Conservation (phyloP, 2,797 vertebrate species). For the Garrulus glandarius region DNA sequence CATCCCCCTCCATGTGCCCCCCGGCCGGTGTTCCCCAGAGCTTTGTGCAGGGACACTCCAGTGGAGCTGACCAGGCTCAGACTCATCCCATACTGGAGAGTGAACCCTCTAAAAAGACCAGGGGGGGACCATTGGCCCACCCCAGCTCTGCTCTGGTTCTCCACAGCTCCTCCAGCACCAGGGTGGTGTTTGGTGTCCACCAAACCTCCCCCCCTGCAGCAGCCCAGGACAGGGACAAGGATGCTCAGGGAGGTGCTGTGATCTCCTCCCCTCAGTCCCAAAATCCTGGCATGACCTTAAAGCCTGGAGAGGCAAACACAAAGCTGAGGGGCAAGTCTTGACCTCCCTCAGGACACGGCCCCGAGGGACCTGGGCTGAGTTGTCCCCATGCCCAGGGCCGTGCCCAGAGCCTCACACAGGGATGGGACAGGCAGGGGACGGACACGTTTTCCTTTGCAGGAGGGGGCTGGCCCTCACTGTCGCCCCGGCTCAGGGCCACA, state of each 20-base stretch:
- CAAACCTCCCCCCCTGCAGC: not conserved
- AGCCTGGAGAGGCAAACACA: not conserved
- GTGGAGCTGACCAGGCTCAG: not conserved
- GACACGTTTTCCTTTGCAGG: not conserved
- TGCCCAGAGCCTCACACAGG: not conserved
- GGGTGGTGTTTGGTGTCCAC: not conserved
- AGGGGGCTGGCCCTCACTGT: not conserved
- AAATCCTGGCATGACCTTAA: not conserved
- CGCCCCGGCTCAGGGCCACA: fast-evolving
- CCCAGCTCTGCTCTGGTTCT: not conserved
- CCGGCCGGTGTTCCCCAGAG: not conserved
- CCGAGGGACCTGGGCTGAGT: fast-evolving
- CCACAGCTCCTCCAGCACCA: not conserved
- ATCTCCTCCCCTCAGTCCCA: not conserved
- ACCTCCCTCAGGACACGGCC: fast-evolving
- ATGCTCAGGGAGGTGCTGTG: fast-evolving
- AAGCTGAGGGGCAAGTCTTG: not conserved
- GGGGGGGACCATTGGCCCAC: fast-evolving
- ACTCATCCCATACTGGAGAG: fast-evolving
- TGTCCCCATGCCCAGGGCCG: not conserved
- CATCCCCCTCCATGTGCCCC: not conserved
- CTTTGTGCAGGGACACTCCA: not conserved
- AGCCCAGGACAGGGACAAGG: not conserved
- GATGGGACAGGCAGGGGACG: fast-evolving
- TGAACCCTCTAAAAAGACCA: not conserved